A percentile compares a stretch with the other conserved stretches of the same genome.
Conservation (phyloP, 2,113 vertebrate genomes). For the Nasalis larvatus region DNA sequence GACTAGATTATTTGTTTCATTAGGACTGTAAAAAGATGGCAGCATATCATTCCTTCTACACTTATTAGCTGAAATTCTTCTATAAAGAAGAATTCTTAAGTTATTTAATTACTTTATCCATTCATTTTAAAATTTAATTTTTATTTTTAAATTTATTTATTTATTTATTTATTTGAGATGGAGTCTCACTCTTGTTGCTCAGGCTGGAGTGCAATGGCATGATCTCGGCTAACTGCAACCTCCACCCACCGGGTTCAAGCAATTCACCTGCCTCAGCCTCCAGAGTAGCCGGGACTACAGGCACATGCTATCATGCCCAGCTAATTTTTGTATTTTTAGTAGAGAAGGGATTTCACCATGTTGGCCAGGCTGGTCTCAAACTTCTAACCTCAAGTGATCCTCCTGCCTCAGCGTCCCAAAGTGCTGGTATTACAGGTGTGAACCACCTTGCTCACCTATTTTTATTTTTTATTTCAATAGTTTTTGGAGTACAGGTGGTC, state of each 20-base stretch:
- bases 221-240: neutral
- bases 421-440: neutral
- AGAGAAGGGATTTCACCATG: neutral
- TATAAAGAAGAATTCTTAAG: slow-evolving; percentile 18
- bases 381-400: neutral
- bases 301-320: neutral
- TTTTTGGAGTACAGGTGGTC: too few species aligned
- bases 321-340: neutral
- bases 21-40: neutral
- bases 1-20: neutral
- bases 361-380: neutral
- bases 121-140: neutral
- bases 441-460: neutral
- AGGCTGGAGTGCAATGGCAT: too few species aligned
- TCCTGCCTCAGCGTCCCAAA: neutral
- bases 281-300: neutral
- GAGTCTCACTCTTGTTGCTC: too few species aligned
- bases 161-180: too few species aligned
- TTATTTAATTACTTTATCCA: neutral
- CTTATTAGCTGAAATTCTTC: slow-evolving; percentile 2
- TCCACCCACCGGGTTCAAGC: neutral
- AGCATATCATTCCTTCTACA: neutral
- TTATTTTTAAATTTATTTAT: too few species aligned
- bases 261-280: neutral
- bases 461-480: neutral